Percentiles rank a stretch among this genome's conserved stretches.
Evolutionary conservation across 1,140 invertebrate species (phyloP).

Genomic region (Sipha flava): DNA sequence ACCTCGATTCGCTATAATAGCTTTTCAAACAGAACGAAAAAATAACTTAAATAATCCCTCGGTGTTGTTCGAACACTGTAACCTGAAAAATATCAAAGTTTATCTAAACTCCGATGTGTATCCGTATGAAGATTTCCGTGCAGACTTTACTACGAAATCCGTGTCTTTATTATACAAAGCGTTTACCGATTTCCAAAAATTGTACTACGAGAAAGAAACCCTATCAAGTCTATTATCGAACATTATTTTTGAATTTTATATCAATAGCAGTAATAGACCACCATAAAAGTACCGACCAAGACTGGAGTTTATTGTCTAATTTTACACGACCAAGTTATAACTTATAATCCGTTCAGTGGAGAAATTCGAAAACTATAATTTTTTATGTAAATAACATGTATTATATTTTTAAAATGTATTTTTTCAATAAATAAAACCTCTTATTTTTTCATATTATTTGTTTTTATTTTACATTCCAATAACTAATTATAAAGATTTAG

Average conservation of each 20-base stretch:
- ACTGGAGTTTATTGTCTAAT: no score
- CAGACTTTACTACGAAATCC: constrained; percentile 35
- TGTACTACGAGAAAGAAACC: constrained; percentile 37
- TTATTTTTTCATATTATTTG: no score
- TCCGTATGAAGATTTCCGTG: constrained; percentile 39
- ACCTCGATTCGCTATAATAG: constrained; percentile 39
- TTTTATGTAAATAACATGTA: no score
- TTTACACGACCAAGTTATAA: no score
- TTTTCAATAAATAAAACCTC: no score
- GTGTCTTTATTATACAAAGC: constrained; percentile 38
- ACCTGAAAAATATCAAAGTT: constrained; percentile 39
- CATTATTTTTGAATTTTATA: constrained; percentile 35
- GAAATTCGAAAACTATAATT: no score
- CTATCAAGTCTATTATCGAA: constrained; percentile 26
- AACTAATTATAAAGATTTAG: no score
- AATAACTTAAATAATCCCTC: neutral
- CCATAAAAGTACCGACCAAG: no score
- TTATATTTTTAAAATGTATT: no score
- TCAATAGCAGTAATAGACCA: no score
- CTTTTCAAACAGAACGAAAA: constrained; percentile 37
- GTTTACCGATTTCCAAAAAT: constrained; percentile 39
- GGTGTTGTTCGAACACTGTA: constrained; percentile 39
- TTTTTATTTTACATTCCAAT: no score
- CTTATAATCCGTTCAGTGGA: no score
- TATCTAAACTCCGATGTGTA: constrained; percentile 42